Conservation (phyloP, 2,888 invertebrate genomes). For the Xestia xanthographa region DNA sequence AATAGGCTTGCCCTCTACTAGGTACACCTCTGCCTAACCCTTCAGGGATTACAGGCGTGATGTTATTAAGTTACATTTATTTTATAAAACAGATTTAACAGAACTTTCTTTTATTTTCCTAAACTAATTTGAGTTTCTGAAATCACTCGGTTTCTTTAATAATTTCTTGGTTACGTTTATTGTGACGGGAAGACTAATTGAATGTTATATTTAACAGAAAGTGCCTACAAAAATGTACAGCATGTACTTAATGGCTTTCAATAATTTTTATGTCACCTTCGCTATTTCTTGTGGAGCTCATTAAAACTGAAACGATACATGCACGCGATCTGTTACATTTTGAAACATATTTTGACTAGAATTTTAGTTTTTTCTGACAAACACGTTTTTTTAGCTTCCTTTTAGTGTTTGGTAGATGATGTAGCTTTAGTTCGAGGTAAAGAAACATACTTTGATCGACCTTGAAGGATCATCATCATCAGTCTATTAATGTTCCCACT, state of each 20-base stretch:
- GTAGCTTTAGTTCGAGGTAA: background rate
- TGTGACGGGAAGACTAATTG: slow-evolving; percentile 21
- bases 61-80: background rate
- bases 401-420: background rate
- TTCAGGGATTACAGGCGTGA: too few relatives aligned
- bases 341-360: slow-evolving; percentile 19
- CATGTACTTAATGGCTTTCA: slow-evolving; percentile 34
- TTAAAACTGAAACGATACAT: slow-evolving; percentile 44
- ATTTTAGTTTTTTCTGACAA: background rate
- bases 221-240: slow-evolving; percentile 31
- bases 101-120: background rate
- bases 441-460: background rate
- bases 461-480: too few relatives aligned
- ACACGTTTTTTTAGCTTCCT: background rate
- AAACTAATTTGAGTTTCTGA: background rate
- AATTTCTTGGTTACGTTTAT: background rate
- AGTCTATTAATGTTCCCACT: too few relatives aligned
- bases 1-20: too few relatives aligned
- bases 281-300: slow-evolving; percentile 45
- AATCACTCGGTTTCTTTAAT: background rate
- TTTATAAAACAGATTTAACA: background rate
- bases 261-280: slow-evolving; percentile 46
- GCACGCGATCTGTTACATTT: slow-evolving; percentile 45
- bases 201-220: slow-evolving; percentile 33
- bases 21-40: too few relatives aligned